These are phyloP conservation scores for Bombyx huttoni DNA, from an alignment of 2,888 invertebrate genomes.

Conservation along the genomic window DNA sequence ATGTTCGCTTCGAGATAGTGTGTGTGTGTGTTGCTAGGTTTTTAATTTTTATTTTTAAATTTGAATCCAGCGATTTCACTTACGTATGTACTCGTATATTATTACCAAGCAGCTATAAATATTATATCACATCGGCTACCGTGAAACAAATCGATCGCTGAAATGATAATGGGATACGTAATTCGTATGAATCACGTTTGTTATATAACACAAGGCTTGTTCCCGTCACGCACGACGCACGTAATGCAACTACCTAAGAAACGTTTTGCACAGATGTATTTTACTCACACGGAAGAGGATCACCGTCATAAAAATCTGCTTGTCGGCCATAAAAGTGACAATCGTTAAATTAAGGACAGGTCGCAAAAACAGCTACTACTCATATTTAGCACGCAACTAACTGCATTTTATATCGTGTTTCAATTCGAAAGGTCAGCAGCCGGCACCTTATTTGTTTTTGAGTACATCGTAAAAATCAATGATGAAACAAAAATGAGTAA, in stretches of 20 bases:
- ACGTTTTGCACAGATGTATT: neutral
- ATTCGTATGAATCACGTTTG: neutral
- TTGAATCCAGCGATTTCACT: too few species aligned
- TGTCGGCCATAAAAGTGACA: neutral
- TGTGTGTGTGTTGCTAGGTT: too few species aligned
- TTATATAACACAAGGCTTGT: neutral
- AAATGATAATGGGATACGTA: neutral
- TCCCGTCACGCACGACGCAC: constrained; percentile 1
- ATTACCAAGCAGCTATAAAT: too few species aligned
- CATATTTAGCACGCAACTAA: neutral
- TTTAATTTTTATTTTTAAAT: too few species aligned
- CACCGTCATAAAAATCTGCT: neutral
- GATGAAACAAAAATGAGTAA: neutral
- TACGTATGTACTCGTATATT: too few species aligned
- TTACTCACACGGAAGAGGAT: neutral
- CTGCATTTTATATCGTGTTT: neutral
- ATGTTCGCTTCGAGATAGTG: too few species aligned
- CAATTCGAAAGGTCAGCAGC: neutral
- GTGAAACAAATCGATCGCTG: neutral
- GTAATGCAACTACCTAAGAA: neutral
- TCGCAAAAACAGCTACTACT: neutral
- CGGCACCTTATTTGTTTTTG: too few species aligned
- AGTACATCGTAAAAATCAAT: neutral
- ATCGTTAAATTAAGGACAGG: too few species aligned
- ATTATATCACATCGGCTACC: neutral